Evolutionary conservation across 2,797 vertebrate genomes (phyloP).

Genomic region (Parotocinclus haroldoi): DNA sequence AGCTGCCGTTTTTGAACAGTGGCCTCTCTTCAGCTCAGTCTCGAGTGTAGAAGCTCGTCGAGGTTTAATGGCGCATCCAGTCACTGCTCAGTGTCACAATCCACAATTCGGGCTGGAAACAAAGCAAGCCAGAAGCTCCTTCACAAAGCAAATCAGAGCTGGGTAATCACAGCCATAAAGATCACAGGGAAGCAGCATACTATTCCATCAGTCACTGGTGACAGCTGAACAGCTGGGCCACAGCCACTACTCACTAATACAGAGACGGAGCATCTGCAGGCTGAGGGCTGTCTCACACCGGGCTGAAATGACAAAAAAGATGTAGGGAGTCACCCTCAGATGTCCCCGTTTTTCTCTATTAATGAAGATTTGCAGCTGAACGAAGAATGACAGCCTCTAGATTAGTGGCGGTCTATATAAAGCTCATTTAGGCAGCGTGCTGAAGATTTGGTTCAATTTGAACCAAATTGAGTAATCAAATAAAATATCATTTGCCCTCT

Average conservation of each 20-base stretch:
- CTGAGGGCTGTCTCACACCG: conserved; percentile 7
- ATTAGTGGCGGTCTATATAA: background rate
- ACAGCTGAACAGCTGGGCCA: conserved; percentile 27
- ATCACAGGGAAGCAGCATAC: conserved; percentile 5
- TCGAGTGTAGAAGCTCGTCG: background rate
- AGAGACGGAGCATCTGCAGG: conserved; percentile 10
- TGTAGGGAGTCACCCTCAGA: background rate
- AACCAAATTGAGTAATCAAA: too few species aligned
- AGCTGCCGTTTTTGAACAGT: background rate
- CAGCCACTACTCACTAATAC: conserved; percentile 6
- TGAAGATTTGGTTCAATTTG: too few species aligned
- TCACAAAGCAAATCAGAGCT: conserved; percentile 15
- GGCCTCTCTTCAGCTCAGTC: background rate
- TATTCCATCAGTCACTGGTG: conserved; percentile 29
- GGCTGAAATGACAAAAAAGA: background rate
- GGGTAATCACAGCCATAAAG: background rate
- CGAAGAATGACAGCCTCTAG: background rate
- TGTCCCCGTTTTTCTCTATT: background rate
- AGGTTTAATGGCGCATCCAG: background rate
- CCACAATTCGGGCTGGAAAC: background rate
- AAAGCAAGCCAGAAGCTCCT: background rate
- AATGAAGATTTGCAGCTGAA: background rate
- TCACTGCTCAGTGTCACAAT: background rate
- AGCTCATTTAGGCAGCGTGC: too few species aligned
- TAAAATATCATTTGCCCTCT: too few species aligned